Conservation (phyloP, 1,140 invertebrate species). For the Agraylea sexmaculata region DNA sequence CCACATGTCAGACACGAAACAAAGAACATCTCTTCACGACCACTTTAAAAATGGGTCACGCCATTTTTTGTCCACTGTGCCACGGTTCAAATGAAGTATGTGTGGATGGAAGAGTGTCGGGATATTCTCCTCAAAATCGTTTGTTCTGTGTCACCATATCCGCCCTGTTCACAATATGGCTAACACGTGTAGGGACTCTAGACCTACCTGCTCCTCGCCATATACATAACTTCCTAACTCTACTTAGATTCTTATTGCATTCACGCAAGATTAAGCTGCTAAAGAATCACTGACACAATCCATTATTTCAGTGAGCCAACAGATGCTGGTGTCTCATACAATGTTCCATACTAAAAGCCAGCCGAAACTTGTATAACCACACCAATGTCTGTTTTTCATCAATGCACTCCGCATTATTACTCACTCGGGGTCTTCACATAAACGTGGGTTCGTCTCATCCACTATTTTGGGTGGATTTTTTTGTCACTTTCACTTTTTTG, state of each 20-base stretch:
- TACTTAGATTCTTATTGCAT: conserved; percentile 2
- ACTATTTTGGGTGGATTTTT: background rate
- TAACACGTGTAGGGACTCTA: background rate
- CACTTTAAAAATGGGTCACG: too few species aligned
- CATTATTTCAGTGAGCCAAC: conserved; percentile 7
- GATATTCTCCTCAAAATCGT: background rate
- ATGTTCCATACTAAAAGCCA: background rate
- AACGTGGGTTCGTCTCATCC: background rate
- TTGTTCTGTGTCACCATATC: background rate
- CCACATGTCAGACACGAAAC: too few species aligned
- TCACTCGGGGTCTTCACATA: background rate
- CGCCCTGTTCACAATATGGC: background rate
- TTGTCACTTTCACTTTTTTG: background rate
- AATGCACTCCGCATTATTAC: conserved; percentile 13
- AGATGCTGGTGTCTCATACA: background rate
- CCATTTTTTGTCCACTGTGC: too few species aligned
- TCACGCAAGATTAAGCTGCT: background rate
- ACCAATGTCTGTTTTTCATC: conserved; percentile 11
- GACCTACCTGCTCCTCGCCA: background rate
- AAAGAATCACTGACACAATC: conserved; percentile 13
- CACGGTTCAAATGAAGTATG: background rate
- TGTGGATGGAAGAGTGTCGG: background rate
- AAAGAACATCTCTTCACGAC: too few species aligned
- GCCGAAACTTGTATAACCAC: conserved; percentile 5
- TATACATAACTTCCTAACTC: background rate